Percentiles rank a stretch among this genome's conserved stretches.
phyloP scores from a whole-genome alignment of 2,888 invertebrate species.

The Nomada hirtipes region DNA sequence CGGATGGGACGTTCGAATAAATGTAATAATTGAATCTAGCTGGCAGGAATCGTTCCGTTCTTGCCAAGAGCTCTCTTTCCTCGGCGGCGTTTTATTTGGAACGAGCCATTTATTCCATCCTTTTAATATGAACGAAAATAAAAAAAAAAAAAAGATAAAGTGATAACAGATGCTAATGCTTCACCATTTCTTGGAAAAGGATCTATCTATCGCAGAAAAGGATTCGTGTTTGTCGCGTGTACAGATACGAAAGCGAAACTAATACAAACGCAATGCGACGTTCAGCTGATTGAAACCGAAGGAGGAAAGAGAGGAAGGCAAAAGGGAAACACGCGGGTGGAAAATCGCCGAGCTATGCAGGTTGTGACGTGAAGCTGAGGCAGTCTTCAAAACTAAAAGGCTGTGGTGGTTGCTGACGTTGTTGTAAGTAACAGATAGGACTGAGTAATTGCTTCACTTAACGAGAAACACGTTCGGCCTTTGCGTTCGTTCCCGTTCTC shows the following conservation, averaged over 20 bases:
- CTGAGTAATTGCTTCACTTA: conserved; percentile 84
- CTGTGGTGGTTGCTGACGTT: conserved; percentile 82
- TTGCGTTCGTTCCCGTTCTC: conserved; percentile 63
- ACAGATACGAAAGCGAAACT: conserved; percentile 58
- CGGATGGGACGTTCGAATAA: conserved; percentile 21
- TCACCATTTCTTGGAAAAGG: neutral
- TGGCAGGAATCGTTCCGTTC: conserved; percentile 8
- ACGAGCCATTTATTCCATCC: conserved; percentile 13
- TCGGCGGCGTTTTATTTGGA: neutral
- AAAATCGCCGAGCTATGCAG: conserved; percentile 41
- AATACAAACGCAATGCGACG: conserved; percentile 25
- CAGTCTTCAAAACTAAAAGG: conserved; percentile 81
- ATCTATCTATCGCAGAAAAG: neutral
- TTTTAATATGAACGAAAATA: neutral
- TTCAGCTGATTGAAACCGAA: conserved; percentile 8
- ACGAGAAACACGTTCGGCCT: conserved; percentile 83
- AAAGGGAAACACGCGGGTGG: neutral
- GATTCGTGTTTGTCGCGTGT: neutral
- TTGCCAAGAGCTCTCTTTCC: conserved; percentile 6
- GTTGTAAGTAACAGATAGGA: conserved; percentile 83
- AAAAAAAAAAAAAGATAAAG: neutral
- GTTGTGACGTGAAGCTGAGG: conserved; percentile 64
- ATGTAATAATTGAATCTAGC: conserved; percentile 32
- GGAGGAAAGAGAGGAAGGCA: neutral
- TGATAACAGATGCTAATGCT: neutral